Conservation (phyloP, 2,888 invertebrate genomes). For the Platycheirus rosarum region DNA sequence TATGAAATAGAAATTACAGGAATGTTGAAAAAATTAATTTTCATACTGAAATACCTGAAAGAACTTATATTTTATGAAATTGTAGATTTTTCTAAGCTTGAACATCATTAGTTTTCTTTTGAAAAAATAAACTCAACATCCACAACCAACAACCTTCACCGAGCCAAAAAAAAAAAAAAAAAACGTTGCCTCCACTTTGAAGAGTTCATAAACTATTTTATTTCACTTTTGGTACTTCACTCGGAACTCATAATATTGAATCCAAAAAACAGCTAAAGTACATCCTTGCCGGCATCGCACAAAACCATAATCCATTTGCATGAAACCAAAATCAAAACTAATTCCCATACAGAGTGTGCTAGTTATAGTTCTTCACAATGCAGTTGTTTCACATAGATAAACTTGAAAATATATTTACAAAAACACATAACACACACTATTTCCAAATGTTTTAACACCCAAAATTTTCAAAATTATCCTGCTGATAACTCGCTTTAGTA, state of each 20-base stretch:
- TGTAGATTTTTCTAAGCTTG: no score
- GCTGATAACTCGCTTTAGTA: conserved; percentile 19
- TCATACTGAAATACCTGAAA: no score
- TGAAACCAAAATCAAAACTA: conserved; percentile 67
- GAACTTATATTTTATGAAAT: no score
- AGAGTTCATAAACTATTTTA: conserved; percentile 47
- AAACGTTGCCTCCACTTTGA: conserved; percentile 1
- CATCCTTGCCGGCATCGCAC: conserved; percentile 17
- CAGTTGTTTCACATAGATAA: neutral
- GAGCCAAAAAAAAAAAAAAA: neutral
- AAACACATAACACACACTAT: conserved; percentile 1
- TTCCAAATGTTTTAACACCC: conserved; percentile 1
- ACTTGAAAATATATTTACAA: neutral
- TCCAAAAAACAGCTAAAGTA: conserved; percentile 13
- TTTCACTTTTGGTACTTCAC: conserved; percentile 17
- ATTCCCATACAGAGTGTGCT: conserved; percentile 21
- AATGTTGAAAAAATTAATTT: no score
- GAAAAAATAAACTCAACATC: no score
- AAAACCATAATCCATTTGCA: conserved; percentile 65
- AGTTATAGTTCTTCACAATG: conserved; percentile 7
- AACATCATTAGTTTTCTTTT: no score
- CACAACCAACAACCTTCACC: conserved; percentile 1
- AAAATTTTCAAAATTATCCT: conserved; percentile 31
- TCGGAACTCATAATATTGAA: conserved; percentile 36
- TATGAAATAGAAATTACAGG: no score